phyloP scores from a whole-genome alignment of 2,797 vertebrate genomes.

The Brachyalestes nurse region DNA sequence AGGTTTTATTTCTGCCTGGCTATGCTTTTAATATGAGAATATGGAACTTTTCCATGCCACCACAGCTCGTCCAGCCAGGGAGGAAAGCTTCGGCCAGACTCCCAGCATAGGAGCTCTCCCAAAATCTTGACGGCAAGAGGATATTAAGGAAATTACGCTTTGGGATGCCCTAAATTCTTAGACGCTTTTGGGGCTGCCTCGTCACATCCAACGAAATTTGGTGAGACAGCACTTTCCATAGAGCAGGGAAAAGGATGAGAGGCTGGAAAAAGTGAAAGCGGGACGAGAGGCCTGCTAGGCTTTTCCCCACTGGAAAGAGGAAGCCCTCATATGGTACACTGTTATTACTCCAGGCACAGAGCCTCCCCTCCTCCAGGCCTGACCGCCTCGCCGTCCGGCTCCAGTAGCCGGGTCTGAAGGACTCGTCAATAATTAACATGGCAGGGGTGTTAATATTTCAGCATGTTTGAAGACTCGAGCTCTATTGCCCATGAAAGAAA shows the following conservation, averaged over 20 bases:
- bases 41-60: conserved; percentile 35
- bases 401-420: conserved; percentile 3
- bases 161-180: conserved; percentile 46
- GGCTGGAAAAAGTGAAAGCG: conserved; percentile 67
- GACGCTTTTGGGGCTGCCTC: conserved; percentile 50
- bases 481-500: conserved; percentile 29
- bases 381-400: conserved; percentile 17
- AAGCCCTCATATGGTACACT: not conserved
- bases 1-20: not conserved
- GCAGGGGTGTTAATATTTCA: conserved; percentile 46
- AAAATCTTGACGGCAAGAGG: conserved; percentile 48
- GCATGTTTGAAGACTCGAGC: conserved; percentile 39
- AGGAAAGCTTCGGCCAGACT: not conserved
- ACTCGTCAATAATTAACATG: conserved; percentile 20
- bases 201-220: conserved; percentile 62
- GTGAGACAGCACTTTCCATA: conserved; percentile 66
- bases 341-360: conserved; percentile 20
- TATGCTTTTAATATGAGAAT: conserved; percentile 15
- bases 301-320: conserved; percentile 46
- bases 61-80: not conserved
- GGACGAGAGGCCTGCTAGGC: conserved; percentile 26
- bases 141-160: conserved; percentile 36
- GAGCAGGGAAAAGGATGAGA: conserved; percentile 60
- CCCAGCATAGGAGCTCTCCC: not conserved
- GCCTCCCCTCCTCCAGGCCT: conserved; percentile 41